Base-by-base conservation (phyloP, 2,888 invertebrate genomes). In the Xylota segnis region DNA sequence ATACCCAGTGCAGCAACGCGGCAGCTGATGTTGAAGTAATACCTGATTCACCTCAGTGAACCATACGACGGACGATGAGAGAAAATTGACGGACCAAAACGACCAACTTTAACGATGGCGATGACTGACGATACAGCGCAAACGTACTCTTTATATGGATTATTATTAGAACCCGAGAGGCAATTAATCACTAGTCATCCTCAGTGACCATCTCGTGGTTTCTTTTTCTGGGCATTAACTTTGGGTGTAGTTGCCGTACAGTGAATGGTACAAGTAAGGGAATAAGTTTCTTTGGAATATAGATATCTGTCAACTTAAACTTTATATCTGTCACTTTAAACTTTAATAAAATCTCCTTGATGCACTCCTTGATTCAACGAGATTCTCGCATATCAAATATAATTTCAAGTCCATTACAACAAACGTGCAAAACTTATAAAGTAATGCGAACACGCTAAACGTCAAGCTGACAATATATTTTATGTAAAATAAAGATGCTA, bases 181-280 rank as follows among this genome's bases (percentile, higher is more conserved):
- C 76, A 83, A 83, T 77, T 83, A 83, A 83, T 83, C 71, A 83
- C 71, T 29, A 58, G 70, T 47, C 75, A 76, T 71, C 58, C 52
- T 43, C 58, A 58, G 50, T 71, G 65, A 66, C 34, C 59, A 71
- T 71, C 58, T 81, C 16, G 16, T 58, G 27, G 9, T 40, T 65
- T 75, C n/a, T 54, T 18, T 65, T 40, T 75, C 63, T 29, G 4
- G 9, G 10, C 0, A 9, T 75, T 40, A 14, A 5, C 1, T 14
- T 5, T 59, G 29, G 29, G 23, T 12, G 34, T 18, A 14, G 4
- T 12, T 4, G 23, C 16, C 16, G 27, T 40, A 43, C 32, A 65
- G 54, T 61, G 23, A 14, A 29, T 4, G 10, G 7, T 4, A 23
- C 37, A 72, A 61, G 72, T 27, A 12, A 16, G 6, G 4, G 2